A percentile compares a stretch with the other conserved stretches of the same genome.
phyloP scores from a whole-genome alignment of 2,888 invertebrate species.

The Isoperla grammatica region DNA sequence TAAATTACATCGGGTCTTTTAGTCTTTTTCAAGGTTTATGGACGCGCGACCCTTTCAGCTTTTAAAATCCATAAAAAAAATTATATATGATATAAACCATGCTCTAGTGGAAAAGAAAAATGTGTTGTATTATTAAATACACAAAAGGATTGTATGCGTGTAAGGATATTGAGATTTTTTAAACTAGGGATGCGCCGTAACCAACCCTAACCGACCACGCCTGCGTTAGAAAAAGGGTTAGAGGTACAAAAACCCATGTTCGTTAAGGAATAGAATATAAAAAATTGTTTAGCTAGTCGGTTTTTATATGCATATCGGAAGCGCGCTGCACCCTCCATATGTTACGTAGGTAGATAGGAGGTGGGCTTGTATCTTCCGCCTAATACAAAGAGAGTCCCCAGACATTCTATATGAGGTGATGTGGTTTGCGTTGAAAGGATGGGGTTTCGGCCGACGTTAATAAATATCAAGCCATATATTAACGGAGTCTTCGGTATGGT shows the following conservation, averaged over 20 bases:
- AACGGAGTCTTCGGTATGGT: neutral
- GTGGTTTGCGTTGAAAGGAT: neutral
- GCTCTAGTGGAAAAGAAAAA: slow-evolving; percentile 49
- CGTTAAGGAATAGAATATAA: slow-evolving; percentile 7
- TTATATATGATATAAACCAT: slow-evolving; percentile 48
- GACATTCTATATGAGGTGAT: neutral
- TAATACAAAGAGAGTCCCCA: neutral
- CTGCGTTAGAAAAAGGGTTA: slow-evolving; percentile 4
- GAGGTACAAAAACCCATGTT: neutral
- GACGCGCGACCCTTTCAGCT: slow-evolving; percentile 20
- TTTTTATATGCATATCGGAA: slow-evolving; percentile 10
- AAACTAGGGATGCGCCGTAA: neutral
- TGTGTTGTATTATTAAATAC: slow-evolving; percentile 44
- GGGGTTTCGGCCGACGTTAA: neutral
- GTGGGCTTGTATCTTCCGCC: neutral
- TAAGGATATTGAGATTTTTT: slow-evolving; percentile 15
- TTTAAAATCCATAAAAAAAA: slow-evolving; percentile 11
- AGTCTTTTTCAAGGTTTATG: slow-evolving; percentile 13
- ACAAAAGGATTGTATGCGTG: slow-evolving; percentile 36
- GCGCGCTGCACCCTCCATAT: too few relatives aligned
- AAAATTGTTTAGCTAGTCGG: slow-evolving; percentile 2
- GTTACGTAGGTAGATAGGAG: too few relatives aligned
- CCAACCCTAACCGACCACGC: too few relatives aligned
- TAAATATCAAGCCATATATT: slow-evolving; percentile 11
- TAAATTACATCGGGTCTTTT: slow-evolving; percentile 10